Conservation (phyloP, 2,113 vertebrate genomes). For the Hippolais icterina region DNA sequence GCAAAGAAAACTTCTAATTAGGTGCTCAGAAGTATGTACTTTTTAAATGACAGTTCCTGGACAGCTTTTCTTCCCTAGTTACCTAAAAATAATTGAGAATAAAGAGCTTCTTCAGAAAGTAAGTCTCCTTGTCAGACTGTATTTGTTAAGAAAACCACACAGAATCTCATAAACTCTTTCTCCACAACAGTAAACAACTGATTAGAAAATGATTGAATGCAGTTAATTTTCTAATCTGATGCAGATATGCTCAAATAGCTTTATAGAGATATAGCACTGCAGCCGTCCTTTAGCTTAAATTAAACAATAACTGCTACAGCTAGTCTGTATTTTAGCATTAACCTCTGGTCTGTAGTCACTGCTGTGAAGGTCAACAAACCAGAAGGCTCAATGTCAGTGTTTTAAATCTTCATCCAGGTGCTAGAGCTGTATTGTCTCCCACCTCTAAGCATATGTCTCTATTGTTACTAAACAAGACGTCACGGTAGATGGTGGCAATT, state of each 20-base stretch:
- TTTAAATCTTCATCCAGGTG: background rate
- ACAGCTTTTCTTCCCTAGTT: constrained; percentile 28
- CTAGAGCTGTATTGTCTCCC: background rate
- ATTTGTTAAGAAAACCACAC: constrained; percentile 1
- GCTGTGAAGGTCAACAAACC: background rate
- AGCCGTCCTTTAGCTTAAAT: constrained; percentile 14
- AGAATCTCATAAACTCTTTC: constrained; percentile 13
- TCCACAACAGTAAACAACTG: constrained; percentile 13
- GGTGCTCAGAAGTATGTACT: background rate
- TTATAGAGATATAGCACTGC: background rate
- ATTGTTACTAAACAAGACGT: background rate
- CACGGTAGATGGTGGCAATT: background rate
- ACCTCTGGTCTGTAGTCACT: background rate
- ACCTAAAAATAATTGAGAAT: background rate
- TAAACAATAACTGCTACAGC: background rate
- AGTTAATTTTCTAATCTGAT: constrained; percentile 39
- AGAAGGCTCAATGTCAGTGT: background rate
- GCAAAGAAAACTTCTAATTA: background rate
- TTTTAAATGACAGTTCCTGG: constrained; percentile 1
- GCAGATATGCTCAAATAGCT: constrained; percentile 9
- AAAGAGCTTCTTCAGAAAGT: constrained; percentile 5
- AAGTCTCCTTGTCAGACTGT: constrained; percentile 13
- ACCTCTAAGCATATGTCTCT: background rate
- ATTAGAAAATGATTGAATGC: constrained; percentile 32
- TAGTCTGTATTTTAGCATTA: background rate